Evolutionary conservation across 2,888 invertebrate species (phyloP).

Genomic region (Lochmaea capreae): DNA sequence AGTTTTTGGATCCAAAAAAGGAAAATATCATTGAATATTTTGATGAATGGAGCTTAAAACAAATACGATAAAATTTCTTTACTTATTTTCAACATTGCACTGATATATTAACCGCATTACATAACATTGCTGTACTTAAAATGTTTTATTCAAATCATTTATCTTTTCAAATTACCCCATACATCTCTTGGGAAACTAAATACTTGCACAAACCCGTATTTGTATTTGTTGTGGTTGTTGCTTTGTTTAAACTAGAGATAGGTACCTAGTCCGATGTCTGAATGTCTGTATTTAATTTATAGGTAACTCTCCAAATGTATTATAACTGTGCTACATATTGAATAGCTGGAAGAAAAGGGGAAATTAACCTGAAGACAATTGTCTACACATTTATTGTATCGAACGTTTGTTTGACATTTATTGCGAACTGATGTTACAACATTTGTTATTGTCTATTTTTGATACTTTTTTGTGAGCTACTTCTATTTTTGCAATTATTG

Average conservation of each 20-base stretch:
- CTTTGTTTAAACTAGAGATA: conserved; percentile 5
- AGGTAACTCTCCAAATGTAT: neutral
- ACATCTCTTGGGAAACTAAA: neutral
- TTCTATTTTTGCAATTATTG: no score
- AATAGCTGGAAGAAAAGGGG: neutral
- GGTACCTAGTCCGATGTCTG: neutral
- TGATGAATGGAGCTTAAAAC: no score
- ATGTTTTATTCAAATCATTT: neutral
- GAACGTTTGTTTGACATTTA: neutral
- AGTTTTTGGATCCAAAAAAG: no score
- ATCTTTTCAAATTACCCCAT: neutral
- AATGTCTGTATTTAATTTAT: conserved; percentile 14
- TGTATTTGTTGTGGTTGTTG: conserved; percentile 5
- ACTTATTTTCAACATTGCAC: neutral
- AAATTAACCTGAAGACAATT: neutral
- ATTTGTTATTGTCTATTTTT: no score
- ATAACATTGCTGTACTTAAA: neutral
- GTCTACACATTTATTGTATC: neutral
- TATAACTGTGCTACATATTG: neutral
- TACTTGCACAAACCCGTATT: conserved; percentile 5
- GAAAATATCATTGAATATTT: no score
- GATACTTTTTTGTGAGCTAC: no score
- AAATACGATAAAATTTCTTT: no score
- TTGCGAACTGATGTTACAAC: no score
- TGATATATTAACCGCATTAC: neutral